A percentile compares a stretch with the other conserved stretches of the same genome.
Conservation (phyloP, 2,797 vertebrate genomes). For the Danio tinwini region DNA sequence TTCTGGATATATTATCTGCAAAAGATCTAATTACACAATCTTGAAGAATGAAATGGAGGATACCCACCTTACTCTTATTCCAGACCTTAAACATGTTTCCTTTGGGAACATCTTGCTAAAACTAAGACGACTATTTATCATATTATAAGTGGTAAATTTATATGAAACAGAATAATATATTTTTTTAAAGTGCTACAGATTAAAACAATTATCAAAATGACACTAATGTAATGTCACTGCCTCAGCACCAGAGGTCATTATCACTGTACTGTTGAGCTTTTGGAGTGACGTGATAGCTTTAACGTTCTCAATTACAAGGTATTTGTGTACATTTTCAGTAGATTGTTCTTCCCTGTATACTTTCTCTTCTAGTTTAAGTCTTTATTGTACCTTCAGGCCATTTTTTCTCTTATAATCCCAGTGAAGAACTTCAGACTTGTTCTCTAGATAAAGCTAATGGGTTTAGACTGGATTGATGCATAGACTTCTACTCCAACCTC, state of each 20-base stretch:
- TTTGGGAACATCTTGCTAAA: neutral
- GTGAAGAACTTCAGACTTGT: slow-evolving; percentile 13
- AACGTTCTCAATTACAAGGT: neutral
- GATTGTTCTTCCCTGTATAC: neutral
- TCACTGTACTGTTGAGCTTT: slow-evolving; percentile 16
- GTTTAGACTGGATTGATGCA: neutral
- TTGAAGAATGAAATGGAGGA: neutral
- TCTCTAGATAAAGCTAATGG: slow-evolving; percentile 17
- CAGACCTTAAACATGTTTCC: neutral
- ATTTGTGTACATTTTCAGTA: neutral
- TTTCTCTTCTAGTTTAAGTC: neutral
- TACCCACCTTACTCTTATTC: slow-evolving; percentile 9
- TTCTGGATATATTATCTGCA: neutral
- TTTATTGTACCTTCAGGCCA: neutral
- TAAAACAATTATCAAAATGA: neutral
- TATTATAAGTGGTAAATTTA: neutral
- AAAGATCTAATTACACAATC: neutral
- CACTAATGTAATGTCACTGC: slow-evolving; percentile 10
- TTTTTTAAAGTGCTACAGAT: neutral
- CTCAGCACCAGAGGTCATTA: slow-evolving; percentile 23
- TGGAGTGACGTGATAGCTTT: neutral
- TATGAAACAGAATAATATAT: slow-evolving; percentile 4
- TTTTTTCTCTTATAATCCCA: neutral
- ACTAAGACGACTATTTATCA: neutral
- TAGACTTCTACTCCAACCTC: neutral